Conservation (phyloP, 2,888 invertebrate species). For the Trachelus tabidus region DNA sequence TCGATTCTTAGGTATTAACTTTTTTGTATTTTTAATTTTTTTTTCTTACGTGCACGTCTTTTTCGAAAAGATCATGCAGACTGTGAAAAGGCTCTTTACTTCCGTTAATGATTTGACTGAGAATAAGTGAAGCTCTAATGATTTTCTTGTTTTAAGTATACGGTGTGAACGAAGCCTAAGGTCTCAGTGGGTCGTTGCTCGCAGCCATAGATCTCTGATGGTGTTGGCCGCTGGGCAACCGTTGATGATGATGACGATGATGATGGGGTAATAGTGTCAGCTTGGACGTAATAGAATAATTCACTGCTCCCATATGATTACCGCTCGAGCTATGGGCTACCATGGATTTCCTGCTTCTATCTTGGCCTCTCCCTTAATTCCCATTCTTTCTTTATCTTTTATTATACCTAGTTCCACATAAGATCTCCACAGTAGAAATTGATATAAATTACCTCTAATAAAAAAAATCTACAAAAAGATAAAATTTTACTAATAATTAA, state of each 20-base stretch:
- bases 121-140: neutral
- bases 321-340: slow-evolving; percentile 17
- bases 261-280: slow-evolving; percentile 39
- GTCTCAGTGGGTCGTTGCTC: neutral
- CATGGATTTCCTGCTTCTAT: slow-evolving; percentile 18
- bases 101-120: neutral
- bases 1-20: neutral
- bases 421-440: neutral
- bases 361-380: neutral
- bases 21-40: neutral
- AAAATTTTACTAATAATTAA: neutral
- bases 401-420: neutral
- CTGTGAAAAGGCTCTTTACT: neutral
- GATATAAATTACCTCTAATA: neutral
- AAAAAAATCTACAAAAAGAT: neutral
- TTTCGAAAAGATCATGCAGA: neutral
- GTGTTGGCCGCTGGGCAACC: slow-evolving; percentile 27
- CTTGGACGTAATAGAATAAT: slow-evolving; percentile 40
- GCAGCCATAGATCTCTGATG: slow-evolving; percentile 3
- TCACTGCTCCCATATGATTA: slow-evolving; percentile 33
- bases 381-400: neutral
- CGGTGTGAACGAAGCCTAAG: neutral
- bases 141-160: neutral
- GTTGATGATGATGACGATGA: slow-evolving; percentile 35
- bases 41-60: neutral